phyloP scores from a whole-genome alignment of 2,888 invertebrate species.

The Euzetes globulus region DNA sequence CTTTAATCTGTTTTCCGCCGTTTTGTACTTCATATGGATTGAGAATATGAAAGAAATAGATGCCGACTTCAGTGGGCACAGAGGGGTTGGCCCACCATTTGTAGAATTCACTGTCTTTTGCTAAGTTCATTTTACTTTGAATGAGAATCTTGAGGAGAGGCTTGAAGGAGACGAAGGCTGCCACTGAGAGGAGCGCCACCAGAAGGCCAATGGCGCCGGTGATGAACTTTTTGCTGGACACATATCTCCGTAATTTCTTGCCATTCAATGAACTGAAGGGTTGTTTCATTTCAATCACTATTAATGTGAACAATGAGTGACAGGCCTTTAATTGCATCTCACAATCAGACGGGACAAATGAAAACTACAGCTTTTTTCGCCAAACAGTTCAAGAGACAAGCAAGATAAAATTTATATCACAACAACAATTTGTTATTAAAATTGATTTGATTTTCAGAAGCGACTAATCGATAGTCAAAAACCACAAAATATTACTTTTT shows the following conservation, averaged over 20 bases:
- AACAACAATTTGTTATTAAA: neutral
- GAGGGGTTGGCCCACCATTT: slow-evolving; percentile 28
- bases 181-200: neutral
- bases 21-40: slow-evolving; percentile 33
- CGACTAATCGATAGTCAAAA: neutral
- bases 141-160: neutral
- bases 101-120: slow-evolving; percentile 18
- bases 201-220: neutral
- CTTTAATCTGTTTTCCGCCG: slow-evolving; percentile 8
- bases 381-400: neutral
- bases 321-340: slow-evolving; percentile 12
- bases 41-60: slow-evolving; percentile 33
- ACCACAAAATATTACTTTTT: neutral
- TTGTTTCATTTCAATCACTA: neutral
- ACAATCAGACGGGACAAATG: no score
- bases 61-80: slow-evolving; percentile 34
- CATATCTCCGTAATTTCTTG: neutral
- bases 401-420: no score
- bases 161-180: neutral
- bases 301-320: neutral
- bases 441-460: neutral
- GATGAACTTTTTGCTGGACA: neutral
- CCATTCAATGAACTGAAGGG: slow-evolving; percentile 19
- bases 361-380: neutral
- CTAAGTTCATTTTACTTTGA: slow-evolving; percentile 28